These are phyloP conservation scores for Mustela lutreola DNA, from an alignment of 2,113 vertebrate species.

Conservation along the genomic window DNA sequence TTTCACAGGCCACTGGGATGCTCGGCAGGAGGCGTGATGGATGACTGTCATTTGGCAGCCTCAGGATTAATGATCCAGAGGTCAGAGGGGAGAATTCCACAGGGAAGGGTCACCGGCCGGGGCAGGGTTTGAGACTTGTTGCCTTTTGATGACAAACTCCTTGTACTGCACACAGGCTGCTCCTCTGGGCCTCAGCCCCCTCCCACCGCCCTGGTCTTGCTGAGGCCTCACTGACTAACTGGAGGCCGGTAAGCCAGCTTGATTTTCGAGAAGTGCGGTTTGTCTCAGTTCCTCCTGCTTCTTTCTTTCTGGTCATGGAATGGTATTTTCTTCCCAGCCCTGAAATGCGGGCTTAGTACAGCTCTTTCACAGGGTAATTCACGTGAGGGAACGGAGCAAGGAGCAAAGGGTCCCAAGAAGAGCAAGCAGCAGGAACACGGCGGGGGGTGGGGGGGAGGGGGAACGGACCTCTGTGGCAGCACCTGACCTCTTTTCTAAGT, in stretches of 20 bases:
- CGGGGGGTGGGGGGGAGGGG: not conserved
- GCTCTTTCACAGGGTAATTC: not conserved
- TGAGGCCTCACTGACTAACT: not conserved
- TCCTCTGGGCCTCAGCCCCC: not conserved
- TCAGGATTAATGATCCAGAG: slow-evolving; percentile 90
- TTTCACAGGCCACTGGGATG: slow-evolving; percentile 83
- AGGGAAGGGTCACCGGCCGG: slow-evolving; percentile 88
- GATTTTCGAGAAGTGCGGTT: not conserved
- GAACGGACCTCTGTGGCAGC: not conserved
- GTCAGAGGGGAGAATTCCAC: slow-evolving; percentile 91
- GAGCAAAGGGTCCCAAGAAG: not conserved
- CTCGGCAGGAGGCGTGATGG: slow-evolving; percentile 90
- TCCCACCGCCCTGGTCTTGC: not conserved
- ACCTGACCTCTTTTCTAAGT: not conserved
- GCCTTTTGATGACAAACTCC: slow-evolving; percentile 87
- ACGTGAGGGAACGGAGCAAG: not conserved
- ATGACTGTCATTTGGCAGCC: slow-evolving; percentile 92
- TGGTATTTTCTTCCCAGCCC: not conserved
- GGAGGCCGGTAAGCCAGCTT: not conserved
- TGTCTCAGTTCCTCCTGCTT: not conserved
- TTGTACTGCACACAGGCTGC: slow-evolving; percentile 85
- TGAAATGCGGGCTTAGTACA: not conserved
- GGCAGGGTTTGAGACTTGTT: slow-evolving; percentile 88
- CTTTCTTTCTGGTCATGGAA: not conserved
- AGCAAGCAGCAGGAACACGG: not conserved